Evolutionary conservation across 2,113 vertebrate species (phyloP), one percentile per base, ranked within the genome.

Genomic region (Psittacara wagleri): DNA sequence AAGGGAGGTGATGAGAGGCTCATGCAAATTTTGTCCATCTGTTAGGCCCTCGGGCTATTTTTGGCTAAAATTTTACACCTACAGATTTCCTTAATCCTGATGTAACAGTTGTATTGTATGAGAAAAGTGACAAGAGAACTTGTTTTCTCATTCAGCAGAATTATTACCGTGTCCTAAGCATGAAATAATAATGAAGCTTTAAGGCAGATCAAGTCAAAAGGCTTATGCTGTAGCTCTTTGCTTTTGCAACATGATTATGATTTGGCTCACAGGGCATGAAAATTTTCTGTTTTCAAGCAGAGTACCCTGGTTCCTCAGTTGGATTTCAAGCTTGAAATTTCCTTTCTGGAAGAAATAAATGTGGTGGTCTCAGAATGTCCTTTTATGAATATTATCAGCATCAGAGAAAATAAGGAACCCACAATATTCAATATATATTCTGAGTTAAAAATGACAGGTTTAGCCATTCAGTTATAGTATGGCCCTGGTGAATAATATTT

Each of bases 111-210:
- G 22, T 13, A 18, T 48, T 28, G 6, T 72, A 13, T 88, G 27
- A 69, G 64, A 79, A 73, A 82, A 86, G 64, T 46, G 43, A 76
- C 23, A 57, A 68, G 48, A 70, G 24, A 68, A 55, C 25, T 77
- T 90, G 29, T 46, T 90, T 68, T 52, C 35, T 63, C 10, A 8
- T 70, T 77, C 33, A 15, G 37, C 15, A 48, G 70, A 49, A 28
- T 92, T 13, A 55, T 63, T 86, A 27, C 39, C 2, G 0, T 77
- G 55, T 57, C 51, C 55, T 0, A 0, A 72, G 35, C 33, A 75
- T n/a, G 74, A 90, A 73, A 51, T 37, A 74, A 80, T 62, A 22
- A 39, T 14, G 31, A 59, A 86, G 70, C 23, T 62, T 74, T 22
- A 67, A 83, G 67, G 63, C 39, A 76, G 25, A 49, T 55, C 7